phyloP scores from a whole-genome alignment of 2,113 vertebrate genomes.

The Vulpes lagopus region DNA sequence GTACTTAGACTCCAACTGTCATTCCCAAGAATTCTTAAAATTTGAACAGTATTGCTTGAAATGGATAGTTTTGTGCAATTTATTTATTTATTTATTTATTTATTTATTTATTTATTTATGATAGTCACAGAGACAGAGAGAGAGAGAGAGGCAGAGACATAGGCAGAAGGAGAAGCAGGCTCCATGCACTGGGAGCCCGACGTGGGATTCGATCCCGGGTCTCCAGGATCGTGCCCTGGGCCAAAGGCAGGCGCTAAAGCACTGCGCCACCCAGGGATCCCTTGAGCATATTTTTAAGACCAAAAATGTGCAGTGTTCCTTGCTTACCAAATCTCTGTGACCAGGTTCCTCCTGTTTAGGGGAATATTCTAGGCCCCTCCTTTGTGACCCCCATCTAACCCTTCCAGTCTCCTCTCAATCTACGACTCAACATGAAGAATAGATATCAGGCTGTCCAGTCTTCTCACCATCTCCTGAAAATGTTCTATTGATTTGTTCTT shows the following conservation, averaged over 20 bases:
- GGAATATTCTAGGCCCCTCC: not conserved
- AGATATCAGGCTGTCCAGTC: not conserved
- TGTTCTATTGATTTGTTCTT: not conserved
- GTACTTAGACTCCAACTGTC: not conserved
- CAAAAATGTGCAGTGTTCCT: not conserved
- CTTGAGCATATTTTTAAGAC: not conserved
- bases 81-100: no score
- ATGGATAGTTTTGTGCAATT: not conserved
- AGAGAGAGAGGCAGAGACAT: no score
- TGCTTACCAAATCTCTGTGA: not conserved
- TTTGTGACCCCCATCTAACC: accelerated
- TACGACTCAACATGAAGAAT: not conserved
- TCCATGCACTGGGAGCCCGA: no score
- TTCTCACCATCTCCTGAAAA: not conserved
- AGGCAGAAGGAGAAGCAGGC: no score
- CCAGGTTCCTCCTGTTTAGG: not conserved
- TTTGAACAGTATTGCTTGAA: not conserved
- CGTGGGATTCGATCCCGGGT: no score
- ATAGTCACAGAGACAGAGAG: no score
- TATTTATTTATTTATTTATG: no score
- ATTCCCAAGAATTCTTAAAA: conserved; percentile 26
- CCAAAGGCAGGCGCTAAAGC: no score
- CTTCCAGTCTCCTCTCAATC: not conserved
- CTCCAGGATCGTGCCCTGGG: no score
- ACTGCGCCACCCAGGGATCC: no score